A percentile compares a stretch with the other conserved stretches of the same genome.
phyloP scores from a whole-genome alignment of 2,797 vertebrate species.

The Bovichtus variegatus region DNA sequence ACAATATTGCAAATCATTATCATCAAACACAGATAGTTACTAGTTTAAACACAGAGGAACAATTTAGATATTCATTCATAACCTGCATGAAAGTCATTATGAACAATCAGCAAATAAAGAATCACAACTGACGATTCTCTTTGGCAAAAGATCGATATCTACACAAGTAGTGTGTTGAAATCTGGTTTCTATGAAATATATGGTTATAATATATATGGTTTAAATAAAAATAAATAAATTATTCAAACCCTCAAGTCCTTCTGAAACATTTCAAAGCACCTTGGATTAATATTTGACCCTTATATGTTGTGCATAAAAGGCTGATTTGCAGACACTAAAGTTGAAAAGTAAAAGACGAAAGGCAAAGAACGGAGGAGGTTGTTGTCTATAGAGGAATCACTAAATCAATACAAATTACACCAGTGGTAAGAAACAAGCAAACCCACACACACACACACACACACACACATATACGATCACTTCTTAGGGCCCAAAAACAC shows the following conservation, averaged over 20 bases:
- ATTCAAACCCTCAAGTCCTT: neutral
- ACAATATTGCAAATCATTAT: neutral
- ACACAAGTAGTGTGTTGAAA: neutral
- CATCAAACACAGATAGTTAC: neutral
- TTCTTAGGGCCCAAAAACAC: conserved; percentile 16
- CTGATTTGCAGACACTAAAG: conserved; percentile 28
- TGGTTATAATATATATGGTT: neutral
- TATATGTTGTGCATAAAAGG: conserved; percentile 6
- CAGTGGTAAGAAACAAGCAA: conserved; percentile 31
- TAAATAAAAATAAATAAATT: neutral
- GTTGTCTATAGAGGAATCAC: conserved; percentile 42
- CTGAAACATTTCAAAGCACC: neutral
- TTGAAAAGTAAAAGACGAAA: conserved; percentile 31
- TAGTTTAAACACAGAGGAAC: neutral
- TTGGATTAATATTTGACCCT: conserved; percentile 4
- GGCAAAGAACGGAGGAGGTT: conserved; percentile 11
- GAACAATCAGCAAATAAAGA: neutral
- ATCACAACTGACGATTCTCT: neutral
- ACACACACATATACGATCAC: conserved; percentile 17
- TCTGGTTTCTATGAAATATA: neutral
- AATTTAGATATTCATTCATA: neutral
- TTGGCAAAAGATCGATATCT: neutral
- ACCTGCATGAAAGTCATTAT: neutral
- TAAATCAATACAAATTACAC: conserved; percentile 75
- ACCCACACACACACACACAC: conserved; percentile 12